Evolutionary conservation across 2,888 invertebrate genomes (phyloP), one percentile per base, ranked within the genome.

Genomic region (Drosophila eohydei): DNA sequence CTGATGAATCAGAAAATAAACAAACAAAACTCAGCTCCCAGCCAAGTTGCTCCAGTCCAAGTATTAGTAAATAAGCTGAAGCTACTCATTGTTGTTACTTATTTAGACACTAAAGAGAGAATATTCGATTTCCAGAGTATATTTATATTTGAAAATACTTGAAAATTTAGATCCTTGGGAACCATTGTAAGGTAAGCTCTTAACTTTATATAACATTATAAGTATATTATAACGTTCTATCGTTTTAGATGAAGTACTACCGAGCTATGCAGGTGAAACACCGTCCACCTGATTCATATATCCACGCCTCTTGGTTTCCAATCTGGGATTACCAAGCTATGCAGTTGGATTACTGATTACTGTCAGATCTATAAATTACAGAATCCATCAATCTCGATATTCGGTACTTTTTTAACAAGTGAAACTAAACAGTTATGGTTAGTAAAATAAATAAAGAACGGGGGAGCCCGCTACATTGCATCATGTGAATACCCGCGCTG

Each of bases 1-100:
- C 34, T 30, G 48, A 55, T 74, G 65, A 60, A 65, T 79, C 63
- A 74, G 34, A 58, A 64, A 67, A 54, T 8, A 66, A 58, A 60
- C 28, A 65, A 67, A 65, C 3, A 57, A 54, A 56, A 58, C 64
- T 16, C 55, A 56, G 55, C 46, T 62, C n/a, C 26, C 38, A 67
- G 51, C 36, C 36, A 50, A 46, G 44, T 51, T 16, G 11, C 28
- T 26, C 5, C 1, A 38, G 9, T 40, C 6, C 26, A 30, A 5
- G 11, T 50, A 44, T 21, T 30, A 48, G 21, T 11, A 34, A 26
- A 34, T 14, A 28, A 41, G 16, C 16, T 50, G 16, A 32, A 16
- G 1, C 21, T 21, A 1, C 21, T 32, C 16, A 50, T n/a, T n/a
- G 14, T 4, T n/a, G 28, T 7, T 4, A 8, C n/a, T 46, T 4